phyloP scores from a whole-genome alignment of 2,113 vertebrate species.

The Todiramphus saurophagus region DNA sequence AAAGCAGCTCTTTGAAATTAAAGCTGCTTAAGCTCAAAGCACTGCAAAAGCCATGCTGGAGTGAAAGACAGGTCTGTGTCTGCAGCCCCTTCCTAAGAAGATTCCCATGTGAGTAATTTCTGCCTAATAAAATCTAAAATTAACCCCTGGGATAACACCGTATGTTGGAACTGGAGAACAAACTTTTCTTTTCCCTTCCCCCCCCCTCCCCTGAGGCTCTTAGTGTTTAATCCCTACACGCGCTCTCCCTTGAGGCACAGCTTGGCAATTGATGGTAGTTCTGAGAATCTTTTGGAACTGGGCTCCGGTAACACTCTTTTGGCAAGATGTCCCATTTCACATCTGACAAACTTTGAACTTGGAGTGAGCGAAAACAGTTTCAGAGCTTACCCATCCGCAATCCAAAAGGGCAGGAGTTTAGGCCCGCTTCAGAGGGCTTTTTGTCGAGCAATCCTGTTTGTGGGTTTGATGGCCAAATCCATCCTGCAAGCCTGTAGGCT shows the following conservation, averaged over 20 bases:
- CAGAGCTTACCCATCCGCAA: neutral
- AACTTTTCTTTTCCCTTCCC: neutral
- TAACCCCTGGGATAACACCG: neutral
- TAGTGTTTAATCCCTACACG: neutral
- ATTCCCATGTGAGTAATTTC: neutral
- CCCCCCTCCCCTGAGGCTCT: neutral
- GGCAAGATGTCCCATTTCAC: neutral
- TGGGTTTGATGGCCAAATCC: neutral
- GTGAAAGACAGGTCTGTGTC: neutral
- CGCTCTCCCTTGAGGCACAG: neutral
- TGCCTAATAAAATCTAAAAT: neutral
- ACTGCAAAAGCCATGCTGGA: neutral
- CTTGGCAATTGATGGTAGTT: neutral
- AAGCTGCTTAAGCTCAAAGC: neutral
- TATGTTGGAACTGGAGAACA: neutral
- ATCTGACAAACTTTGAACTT: neutral
- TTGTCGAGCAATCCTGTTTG: neutral
- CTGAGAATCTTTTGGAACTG: neutral
- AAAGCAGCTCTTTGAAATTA: neutral
- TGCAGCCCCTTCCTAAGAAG: accelerated
- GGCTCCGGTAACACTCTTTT: neutral
- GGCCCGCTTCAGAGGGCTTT: neutral
- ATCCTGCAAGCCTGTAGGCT: neutral
- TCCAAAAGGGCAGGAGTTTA: neutral
- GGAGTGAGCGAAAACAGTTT: neutral